These are phyloP conservation scores for Ptychobarbus kaznakovi DNA, from an alignment of 2,797 vertebrate genomes.

Conservation along the genomic window DNA sequence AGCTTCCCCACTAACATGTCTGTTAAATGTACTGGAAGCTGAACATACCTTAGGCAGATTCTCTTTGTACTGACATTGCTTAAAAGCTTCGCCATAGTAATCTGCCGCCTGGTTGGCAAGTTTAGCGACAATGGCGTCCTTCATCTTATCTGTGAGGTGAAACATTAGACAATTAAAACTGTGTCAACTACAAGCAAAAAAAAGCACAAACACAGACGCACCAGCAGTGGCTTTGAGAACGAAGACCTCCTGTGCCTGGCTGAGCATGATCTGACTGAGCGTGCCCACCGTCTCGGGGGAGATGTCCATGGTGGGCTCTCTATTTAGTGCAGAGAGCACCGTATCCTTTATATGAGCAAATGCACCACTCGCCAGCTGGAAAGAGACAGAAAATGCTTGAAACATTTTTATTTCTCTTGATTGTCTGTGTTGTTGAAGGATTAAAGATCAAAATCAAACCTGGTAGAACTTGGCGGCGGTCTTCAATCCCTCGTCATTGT, in stretches of 20 bases:
- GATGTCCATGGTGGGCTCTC: constrained; percentile 97
- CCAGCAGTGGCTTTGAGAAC: constrained; percentile 97
- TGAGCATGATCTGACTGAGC: constrained; percentile 96
- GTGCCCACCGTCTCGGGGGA: constrained; percentile 95
- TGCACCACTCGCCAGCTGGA: constrained; percentile 93
- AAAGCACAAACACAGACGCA: constrained; percentile 26
- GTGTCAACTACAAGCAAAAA: background rate
- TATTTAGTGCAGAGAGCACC: constrained; percentile 91
- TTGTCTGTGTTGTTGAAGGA: background rate
- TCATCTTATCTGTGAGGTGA: constrained; percentile 91
- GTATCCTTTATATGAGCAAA: constrained; percentile 98
- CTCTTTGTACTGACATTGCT: constrained; percentile 98
- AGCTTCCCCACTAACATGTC: background rate
- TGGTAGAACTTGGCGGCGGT: constrained; percentile 94
- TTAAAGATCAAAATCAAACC: constrained; percentile 72
- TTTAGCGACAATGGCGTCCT: constrained; percentile 96
- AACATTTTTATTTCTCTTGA: background rate
- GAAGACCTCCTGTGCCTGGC: constrained; percentile 98
- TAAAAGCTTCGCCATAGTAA: constrained; percentile 96
- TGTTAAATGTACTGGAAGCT: constrained; percentile 5
- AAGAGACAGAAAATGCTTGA: background rate
- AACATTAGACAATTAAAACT: background rate
- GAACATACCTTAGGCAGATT: constrained; percentile 95
- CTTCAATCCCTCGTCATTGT: constrained; percentile 95
- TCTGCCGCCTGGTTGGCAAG: constrained; percentile 97